Base-by-base conservation (phyloP, 2,888 invertebrate species). In the Bruchidius siliquastri region DNA sequence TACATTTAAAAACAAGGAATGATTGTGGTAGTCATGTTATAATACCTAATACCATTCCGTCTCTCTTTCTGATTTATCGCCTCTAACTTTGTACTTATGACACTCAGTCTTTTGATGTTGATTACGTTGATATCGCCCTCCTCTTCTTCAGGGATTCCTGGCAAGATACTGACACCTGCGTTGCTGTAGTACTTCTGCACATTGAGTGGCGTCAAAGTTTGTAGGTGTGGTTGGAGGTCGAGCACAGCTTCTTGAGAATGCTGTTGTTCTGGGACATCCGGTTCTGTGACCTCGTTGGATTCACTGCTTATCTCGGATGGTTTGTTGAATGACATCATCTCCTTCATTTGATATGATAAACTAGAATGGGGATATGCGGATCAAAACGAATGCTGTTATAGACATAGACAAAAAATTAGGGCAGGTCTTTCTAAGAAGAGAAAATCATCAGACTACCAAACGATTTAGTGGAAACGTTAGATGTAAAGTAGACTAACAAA, bases 121-220 rank as follows among this genome's bases (percentile, higher is more conserved):
- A 81, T 80, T 18, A 75, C 74, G 71, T 81, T 80, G 67, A 78
- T 79, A 21, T 77, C 78, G 20, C 78, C 78, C 74, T 79, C 81
- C 72, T 77, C 70, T 73, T 79, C 80, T 74, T 80, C 82, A 0
- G 81, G 81, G 67, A 82, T 82, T 70, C 78, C 77, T 69, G 82
- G 82, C 70, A 82, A 76, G 67, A 82, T 81, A 32, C 77, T 80
- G 8, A 82, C 81, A 10, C 82, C 82, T 67, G 76, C 76, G 21
- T 80, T 79, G 49, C 79, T 76, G 74, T 76, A 80, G 66, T 80
- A 81, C 13, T 73, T 70, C 69, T 80, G 77, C 10, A 80, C 77
- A 32, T 74, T 78, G 21, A 72, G 70, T 0, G 76, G 75, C 21
- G 72, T 78, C 67, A 79, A 71, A 26, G 75, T 73, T 21, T 20